phyloP scores from a whole-genome alignment of 1,140 invertebrate species.

The Pissodes strobi region DNA sequence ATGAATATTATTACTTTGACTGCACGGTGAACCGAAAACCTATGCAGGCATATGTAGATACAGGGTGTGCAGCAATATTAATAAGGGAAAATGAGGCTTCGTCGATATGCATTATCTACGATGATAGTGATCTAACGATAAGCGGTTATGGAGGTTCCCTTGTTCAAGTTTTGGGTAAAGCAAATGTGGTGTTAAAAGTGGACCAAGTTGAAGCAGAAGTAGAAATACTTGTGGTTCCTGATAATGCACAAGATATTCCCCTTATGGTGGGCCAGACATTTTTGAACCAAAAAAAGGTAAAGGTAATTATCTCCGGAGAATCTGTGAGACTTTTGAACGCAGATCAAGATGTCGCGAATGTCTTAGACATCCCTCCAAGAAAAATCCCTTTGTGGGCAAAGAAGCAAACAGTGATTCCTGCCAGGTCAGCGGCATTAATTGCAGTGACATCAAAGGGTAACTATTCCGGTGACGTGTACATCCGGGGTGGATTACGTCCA shows the following conservation, averaged over 20 bases:
- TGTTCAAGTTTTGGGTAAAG: neutral
- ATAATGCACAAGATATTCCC: constrained; percentile 7
- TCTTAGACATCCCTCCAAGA: too few relatives aligned
- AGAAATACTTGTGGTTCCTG: constrained; percentile 1
- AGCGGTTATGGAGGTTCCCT: constrained; percentile 8
- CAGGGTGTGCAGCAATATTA: constrained; percentile 12
- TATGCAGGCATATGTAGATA: neutral
- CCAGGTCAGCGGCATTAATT: neutral
- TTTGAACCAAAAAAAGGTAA: too few relatives aligned
- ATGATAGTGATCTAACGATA: neutral
- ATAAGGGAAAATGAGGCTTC: neutral
- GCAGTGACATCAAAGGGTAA: neutral
- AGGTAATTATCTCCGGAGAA: too few relatives aligned
- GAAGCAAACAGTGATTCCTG: neutral
- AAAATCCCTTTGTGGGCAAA: neutral
- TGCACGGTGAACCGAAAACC: constrained; percentile 1
- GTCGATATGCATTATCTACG: neutral
- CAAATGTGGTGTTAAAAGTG: neutral
- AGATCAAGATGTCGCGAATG: too few relatives aligned
- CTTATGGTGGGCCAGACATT: too few relatives aligned
- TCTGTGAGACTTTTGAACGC: too few relatives aligned
- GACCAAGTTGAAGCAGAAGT: constrained; percentile 4
- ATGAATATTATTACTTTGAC: neutral
- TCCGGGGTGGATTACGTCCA: neutral
- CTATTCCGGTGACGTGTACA: neutral